Percentiles rank a stretch among this genome's conserved stretches.
phyloP scores from a whole-genome alignment of 1,140 invertebrate genomes.

The Chionoecetes opilio region DNA sequence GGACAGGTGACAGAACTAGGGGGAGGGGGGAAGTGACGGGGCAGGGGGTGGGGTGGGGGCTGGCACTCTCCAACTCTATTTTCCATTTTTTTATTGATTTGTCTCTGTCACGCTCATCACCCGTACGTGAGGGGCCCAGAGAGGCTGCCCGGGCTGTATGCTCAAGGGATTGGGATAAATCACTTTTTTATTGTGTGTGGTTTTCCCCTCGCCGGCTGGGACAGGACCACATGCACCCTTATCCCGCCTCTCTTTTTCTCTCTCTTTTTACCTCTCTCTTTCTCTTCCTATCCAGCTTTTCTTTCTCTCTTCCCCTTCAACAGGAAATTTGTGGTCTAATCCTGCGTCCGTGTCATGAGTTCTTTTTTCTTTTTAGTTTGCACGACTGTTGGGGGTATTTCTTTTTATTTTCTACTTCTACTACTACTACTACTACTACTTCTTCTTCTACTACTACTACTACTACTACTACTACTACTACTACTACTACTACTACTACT shows the following conservation, averaged over 20 bases:
- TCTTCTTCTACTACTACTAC: background rate
- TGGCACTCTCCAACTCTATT: background rate
- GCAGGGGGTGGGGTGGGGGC: background rate
- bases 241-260: background rate
- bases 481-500: background rate
- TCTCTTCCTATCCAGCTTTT: background rate
- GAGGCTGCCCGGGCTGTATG: background rate
- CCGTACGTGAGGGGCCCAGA: background rate
- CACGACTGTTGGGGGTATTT: background rate
- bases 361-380: background rate
- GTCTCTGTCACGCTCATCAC: constrained; percentile 15
- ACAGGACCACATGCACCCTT: background rate
- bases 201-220: background rate
- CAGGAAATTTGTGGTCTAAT: constrained; percentile 29
- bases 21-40: background rate
- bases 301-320: background rate
- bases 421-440: background rate
- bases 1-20: background rate
- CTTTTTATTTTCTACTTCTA: background rate
- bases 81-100: background rate
- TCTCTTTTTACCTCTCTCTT: background rate
- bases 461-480: background rate
- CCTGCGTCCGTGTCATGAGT: background rate
- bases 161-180: constrained; percentile 57
- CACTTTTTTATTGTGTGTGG: constrained; percentile 43